Base-by-base conservation (phyloP, 2,113 vertebrate species). In the Malurus cyaneus region DNA sequence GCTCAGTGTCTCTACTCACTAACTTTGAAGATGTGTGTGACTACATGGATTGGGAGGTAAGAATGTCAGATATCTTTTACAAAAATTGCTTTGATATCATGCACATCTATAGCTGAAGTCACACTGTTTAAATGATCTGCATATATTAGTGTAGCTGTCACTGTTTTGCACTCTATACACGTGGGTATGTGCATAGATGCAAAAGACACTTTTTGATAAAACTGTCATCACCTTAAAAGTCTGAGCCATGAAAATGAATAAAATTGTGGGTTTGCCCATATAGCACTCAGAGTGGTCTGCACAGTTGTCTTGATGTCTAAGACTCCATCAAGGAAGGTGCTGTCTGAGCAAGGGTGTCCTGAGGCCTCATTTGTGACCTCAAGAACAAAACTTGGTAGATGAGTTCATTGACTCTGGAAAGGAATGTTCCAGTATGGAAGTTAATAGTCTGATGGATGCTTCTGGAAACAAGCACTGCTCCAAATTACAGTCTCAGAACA, bases 41-140 rank as follows among this genome's bases (percentile, higher is more conserved):
- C 98, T 99, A 99, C 97, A 98, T 99, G 98, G 99, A 99, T 97
- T 99, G 99, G 99, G 99, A 99, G 99, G 99, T 99, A 98, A 99
- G 98, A 95, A 89, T 36, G 85, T 47, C 73, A 36, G 59, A 39
- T 64, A 13, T 11, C 60, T 61, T 44, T 6, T 29, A 31, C 15
- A 16, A n/a, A 73, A 61, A 49, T 47, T 3, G 24, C 59, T 47
- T 72, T 34, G 18, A 41, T 86, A n/a, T 18, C 39, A 7, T 28
- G 28, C 59, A 28, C 54, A 54, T 41, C 44, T 59, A 0, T 34
- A 62, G 71, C 59, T 72, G n/a, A 44, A 78, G 39, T 83, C 64
- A 61, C 52, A 8, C 67, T 50, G 7, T 49, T 76, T 18, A 15
- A 54, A 44, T 80, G 8, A 29, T 20, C 18, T 83, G 42, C 20